Conservation (phyloP, 2,888 invertebrate genomes). For the Dione juno region DNA sequence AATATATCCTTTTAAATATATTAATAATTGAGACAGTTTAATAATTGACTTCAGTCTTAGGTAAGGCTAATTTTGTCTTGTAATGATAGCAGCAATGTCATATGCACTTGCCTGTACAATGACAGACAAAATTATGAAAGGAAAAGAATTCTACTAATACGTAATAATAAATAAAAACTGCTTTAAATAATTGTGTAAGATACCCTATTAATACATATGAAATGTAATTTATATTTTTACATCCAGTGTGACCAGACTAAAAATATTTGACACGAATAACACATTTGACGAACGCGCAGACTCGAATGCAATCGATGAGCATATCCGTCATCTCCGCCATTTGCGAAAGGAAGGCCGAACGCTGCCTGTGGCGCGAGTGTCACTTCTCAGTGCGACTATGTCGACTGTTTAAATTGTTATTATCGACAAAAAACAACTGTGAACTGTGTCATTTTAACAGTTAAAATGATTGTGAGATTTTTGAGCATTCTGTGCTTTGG, state of each 20-base stretch:
- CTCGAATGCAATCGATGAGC: constrained; percentile 80
- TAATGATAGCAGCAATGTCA: not conserved
- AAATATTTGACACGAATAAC: constrained; percentile 45
- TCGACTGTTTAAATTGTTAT: constrained; percentile 76
- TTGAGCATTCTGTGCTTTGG: constrained; percentile 79
- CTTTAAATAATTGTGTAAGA: not conserved
- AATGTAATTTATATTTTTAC: not conserved
- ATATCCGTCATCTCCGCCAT: constrained; percentile 84
- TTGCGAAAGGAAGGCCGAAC: constrained; percentile 78
- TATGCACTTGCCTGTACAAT: constrained; percentile 3
- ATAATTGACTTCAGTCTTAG: not conserved
- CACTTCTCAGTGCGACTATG: constrained; percentile 69
- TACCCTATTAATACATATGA: not conserved
- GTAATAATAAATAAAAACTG: not conserved
- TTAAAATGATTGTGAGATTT: constrained; percentile 83
- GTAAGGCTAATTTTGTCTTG: not conserved
- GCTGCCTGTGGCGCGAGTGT: constrained; percentile 77
- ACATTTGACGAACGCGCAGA: constrained; percentile 62
- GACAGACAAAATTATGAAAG: not conserved
- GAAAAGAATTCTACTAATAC: not conserved
- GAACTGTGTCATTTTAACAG: constrained; percentile 70
- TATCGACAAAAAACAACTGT: constrained; percentile 68
- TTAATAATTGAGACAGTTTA: not conserved
- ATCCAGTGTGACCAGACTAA: constrained; percentile 43
- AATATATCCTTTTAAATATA: no score